These are phyloP conservation scores for Mus pahari DNA, from an alignment of 2,113 vertebrate species.

Conservation along the genomic window DNA sequence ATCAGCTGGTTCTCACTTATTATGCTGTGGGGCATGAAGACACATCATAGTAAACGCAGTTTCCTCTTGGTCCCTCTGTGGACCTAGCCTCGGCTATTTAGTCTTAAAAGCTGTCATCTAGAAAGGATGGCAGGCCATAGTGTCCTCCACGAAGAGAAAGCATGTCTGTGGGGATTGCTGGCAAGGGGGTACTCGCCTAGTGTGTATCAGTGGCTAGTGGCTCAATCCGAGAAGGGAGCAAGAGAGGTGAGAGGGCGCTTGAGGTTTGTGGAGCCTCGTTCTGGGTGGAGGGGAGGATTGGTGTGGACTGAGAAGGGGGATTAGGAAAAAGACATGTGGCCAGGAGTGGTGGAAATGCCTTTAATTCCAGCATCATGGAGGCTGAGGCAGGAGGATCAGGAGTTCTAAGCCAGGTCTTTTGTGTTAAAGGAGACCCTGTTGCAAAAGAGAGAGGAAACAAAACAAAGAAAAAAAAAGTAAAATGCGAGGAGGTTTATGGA, in stretches of 20 bases:
- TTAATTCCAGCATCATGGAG: neutral
- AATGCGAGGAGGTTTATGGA: rapidly evolving
- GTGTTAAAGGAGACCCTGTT: neutral
- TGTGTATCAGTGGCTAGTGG: rapidly evolving
- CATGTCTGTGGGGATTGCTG: neutral
- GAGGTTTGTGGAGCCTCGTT: too few species aligned
- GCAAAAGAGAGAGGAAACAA: neutral
- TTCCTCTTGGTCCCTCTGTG: too few species aligned
- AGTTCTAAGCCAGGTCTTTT: neutral
- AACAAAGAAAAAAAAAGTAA: neutral
- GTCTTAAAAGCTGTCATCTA: rapidly evolving
- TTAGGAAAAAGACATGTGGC: neutral
- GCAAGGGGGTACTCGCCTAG: too few species aligned
- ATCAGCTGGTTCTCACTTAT: neutral
- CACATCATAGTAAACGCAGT: neutral
- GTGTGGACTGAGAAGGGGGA: too few species aligned
- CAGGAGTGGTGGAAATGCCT: neutral
- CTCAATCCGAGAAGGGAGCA: neutral
- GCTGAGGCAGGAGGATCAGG: neutral
- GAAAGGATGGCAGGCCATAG: rapidly evolving
- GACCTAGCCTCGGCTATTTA: neutral
- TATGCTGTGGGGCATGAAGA: neutral
- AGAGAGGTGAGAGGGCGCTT: neutral
- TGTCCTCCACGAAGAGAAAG: neutral
- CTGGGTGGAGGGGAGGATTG: too few species aligned